Percentiles rank a stretch among this genome's conserved stretches.
Conservation (phyloP, 2,888 invertebrate species). For the Hymenopus coronatus region DNA sequence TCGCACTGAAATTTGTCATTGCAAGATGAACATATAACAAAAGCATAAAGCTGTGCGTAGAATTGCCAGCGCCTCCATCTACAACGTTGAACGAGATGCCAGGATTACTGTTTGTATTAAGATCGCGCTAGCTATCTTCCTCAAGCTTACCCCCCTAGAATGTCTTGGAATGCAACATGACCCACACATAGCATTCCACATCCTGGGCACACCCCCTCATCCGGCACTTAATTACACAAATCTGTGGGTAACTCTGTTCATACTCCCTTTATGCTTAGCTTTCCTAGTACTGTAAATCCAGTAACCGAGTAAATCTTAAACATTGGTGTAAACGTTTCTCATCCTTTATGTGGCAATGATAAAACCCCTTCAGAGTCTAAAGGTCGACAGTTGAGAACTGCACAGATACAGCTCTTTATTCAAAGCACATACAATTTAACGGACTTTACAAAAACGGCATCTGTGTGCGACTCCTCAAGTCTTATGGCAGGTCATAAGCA, state of each 20-base stretch:
- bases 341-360: too few species aligned
- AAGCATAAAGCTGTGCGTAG: too few species aligned
- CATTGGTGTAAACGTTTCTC: neutral
- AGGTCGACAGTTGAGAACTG: too few species aligned
- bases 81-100: neutral
- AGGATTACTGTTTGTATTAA: neutral
- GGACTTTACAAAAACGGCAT: too few species aligned
- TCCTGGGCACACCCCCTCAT: neutral
- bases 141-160: neutral
- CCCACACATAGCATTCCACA: constrained; percentile 15
- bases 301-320: neutral
- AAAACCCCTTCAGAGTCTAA: too few species aligned
- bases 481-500: too few species aligned
- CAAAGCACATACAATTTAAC: too few species aligned
- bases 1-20: too few species aligned
- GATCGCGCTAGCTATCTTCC: neutral
- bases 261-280: neutral
- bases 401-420: too few species aligned
- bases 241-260: constrained; percentile 1
- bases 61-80: too few species aligned
- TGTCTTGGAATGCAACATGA: neutral
- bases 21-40: too few species aligned
- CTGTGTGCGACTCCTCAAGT: too few species aligned
- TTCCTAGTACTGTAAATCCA: neutral
- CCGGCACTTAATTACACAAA: constrained; percentile 25